Conservation (phyloP, 2,888 invertebrate species). For the Dryobota labecula region DNA sequence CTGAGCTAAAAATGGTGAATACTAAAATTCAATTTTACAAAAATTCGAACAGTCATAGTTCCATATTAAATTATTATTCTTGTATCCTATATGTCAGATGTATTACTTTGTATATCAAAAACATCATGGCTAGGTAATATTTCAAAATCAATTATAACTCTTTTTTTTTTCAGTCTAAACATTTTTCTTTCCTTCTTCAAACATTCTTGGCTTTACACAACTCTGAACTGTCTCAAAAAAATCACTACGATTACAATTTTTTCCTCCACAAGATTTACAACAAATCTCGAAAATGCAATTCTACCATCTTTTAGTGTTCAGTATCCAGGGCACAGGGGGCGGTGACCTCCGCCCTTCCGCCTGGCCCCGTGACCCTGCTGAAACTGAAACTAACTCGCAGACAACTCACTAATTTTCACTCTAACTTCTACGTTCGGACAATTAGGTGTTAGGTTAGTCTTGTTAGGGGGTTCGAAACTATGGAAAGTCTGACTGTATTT, state of each 20-base stretch:
- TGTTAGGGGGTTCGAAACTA: constrained; percentile 12
- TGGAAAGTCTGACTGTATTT: not conserved
- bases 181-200: not conserved
- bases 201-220: not conserved
- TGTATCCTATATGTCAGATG: not conserved
- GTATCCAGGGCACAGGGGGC: constrained; percentile 73
- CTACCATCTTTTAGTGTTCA: constrained; percentile 61
- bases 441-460: constrained; percentile 50
- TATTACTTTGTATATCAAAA: not conserved
- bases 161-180: not conserved
- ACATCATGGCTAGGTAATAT: not conserved
- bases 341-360: constrained; percentile 81
- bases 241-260: not conserved
- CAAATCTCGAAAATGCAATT: constrained; percentile 41
- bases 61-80: not conserved
- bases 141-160: not conserved
- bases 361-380: constrained; percentile 71
- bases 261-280: constrained; percentile 9
- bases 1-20: constrained; percentile 15
- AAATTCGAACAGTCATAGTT: not conserved
- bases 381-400: constrained; percentile 75
- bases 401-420: constrained; percentile 63
- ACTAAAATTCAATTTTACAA: constrained; percentile 25
- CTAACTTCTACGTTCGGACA: constrained; percentile 55
- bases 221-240: not conserved